Percentiles rank a stretch among this genome's conserved stretches.
phyloP scores from a whole-genome alignment of 2,797 vertebrate genomes.

The Artibeus jamaicensis region DNA sequence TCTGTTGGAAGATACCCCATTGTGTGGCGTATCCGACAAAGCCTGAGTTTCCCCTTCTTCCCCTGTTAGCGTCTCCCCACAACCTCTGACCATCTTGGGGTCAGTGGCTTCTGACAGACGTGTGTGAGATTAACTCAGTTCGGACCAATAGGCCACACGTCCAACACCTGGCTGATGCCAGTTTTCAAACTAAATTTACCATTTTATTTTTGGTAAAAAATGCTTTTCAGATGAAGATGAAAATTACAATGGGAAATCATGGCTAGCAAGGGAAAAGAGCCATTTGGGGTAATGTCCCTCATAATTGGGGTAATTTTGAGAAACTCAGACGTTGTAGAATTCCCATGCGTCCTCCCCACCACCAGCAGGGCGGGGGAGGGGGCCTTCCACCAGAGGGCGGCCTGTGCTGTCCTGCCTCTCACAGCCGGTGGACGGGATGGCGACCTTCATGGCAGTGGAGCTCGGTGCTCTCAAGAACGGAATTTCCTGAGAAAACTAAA shows the following conservation, averaged over 20 bases:
- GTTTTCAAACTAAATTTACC: conserved; percentile 71
- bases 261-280: conserved; percentile 88
- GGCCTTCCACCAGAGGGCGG: conserved; percentile 75
- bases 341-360: conserved; percentile 87
- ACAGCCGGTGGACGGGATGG: conserved; percentile 70
- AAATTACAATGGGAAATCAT: conserved; percentile 89
- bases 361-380: conserved; percentile 83
- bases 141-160: conserved; percentile 73
- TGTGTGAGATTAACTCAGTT: conserved; percentile 84
- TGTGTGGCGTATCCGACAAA: conserved; percentile 84
- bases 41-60: background rate
- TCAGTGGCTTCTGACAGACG: conserved; percentile 86
- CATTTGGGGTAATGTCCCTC: conserved; percentile 90
- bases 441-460: background rate
- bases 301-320: conserved; percentile 96
- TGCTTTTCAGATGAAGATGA: conserved; percentile 79
- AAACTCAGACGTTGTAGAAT: conserved; percentile 91
- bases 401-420: conserved; percentile 75
- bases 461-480: background rate
- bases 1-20: conserved; percentile 83
- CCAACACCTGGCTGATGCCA: conserved; percentile 88
- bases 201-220: conserved; percentile 76
- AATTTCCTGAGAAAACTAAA: too few species aligned
- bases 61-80: background rate
- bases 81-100: conserved; percentile 82